Evolutionary conservation across 2,888 invertebrate genomes (phyloP).

Genomic region (Lysandra bellargus): DNA sequence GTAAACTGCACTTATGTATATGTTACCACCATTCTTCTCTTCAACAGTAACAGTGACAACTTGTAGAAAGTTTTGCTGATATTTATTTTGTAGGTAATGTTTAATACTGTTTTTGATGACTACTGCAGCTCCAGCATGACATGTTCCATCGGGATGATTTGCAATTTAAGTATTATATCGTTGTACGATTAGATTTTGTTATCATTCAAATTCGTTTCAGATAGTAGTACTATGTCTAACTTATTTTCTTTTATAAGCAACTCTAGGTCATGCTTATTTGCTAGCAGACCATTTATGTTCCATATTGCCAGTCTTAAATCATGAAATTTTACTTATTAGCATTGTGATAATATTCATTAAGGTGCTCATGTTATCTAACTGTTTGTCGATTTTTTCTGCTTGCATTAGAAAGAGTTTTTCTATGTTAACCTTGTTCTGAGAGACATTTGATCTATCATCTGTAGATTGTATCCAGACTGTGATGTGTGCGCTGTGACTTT

Average conservation of each 20-base stretch:
- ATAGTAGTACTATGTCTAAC: constrained; percentile 39
- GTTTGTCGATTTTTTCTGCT: constrained; percentile 38
- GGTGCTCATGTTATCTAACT: constrained; percentile 39
- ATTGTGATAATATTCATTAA: constrained; percentile 37
- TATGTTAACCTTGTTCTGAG: not conserved
- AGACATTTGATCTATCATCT: not conserved
- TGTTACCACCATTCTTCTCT: too few relatives aligned
- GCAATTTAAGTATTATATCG: constrained; percentile 35
- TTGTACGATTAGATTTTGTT: constrained; percentile 30
- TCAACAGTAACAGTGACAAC: too few relatives aligned
- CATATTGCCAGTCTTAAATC: constrained; percentile 38
- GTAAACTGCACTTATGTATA: too few relatives aligned
- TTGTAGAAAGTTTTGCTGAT: too few relatives aligned
- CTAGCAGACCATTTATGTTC: constrained; percentile 36
- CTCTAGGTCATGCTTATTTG: constrained; percentile 36
- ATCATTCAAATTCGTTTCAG: constrained; percentile 37
- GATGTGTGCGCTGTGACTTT: not conserved
- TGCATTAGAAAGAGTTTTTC: constrained; percentile 37
- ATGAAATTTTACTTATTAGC: constrained; percentile 33
- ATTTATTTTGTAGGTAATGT: too few relatives aligned
- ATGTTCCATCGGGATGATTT: constrained; percentile 35
- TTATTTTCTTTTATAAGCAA: constrained; percentile 34
- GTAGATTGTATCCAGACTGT: not conserved
- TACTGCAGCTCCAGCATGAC: constrained; percentile 30
- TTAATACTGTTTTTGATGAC: not conserved